Evolutionary conservation across 2,888 invertebrate species (phyloP), one percentile per base, ranked within the genome.

Genomic region (Toxonevra muliebris): DNA sequence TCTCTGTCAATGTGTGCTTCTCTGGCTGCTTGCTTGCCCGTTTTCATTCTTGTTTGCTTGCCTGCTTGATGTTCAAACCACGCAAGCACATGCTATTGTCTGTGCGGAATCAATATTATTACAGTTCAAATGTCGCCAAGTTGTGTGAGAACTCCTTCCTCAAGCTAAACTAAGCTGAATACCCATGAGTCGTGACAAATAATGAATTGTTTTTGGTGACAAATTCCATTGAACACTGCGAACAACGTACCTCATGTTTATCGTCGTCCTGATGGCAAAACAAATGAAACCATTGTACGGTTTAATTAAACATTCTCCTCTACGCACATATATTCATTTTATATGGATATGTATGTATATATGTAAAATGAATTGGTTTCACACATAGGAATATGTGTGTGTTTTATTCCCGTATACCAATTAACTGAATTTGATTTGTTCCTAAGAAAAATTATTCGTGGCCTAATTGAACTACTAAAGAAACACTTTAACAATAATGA

Each of bases 381-480:
- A 15, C 64, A 43, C 45, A 52, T 64, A 53, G 43, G n/a, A 42
- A 45, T 60, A 57, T 61, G 59, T 48, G 60, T 57, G 57, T 65
- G 62, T 45, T 53, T 64, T 40, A 55, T 55, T 41, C 48, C 48
- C 64, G 48, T 55, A 40, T 75, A 75, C 74, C 78, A 74, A 78
- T 79, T 77, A 78, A 78, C 73, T 74, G 72, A 74, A 75, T 79
- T 79, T 75, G 75, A 71, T 71, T 73, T 71, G 65, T 69, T 68
- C 57, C 61, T 48, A 60, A 20, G n/a, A n/a, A 48, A 60, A 40
- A 50, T 60, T 50, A 40, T 61, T 48, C 41, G 62, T 73, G 61
- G 69, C 30, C 71, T 77, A 79, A 78, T 77, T 78, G 75, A 75
- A 79, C 75, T 66, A 69, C 17, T 17, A n/a, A 50, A 20, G 50